A percentile compares a stretch with the other conserved stretches of the same genome.
These are phyloP conservation scores for Distichodus sexfasciatus DNA, from an alignment of 2,797 vertebrate species.

Conservation along the genomic window DNA sequence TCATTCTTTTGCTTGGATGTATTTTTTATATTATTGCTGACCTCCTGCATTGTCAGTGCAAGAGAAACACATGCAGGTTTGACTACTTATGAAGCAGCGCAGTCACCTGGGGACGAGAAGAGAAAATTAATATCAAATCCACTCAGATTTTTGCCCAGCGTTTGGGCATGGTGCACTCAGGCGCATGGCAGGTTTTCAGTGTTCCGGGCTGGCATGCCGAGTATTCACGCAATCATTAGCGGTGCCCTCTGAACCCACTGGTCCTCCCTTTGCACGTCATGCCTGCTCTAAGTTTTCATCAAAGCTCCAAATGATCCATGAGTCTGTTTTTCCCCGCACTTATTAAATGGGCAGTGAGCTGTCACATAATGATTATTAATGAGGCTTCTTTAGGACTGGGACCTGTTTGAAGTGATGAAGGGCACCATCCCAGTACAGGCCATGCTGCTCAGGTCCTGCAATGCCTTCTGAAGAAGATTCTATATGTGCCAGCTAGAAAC, in stretches of 20 bases:
- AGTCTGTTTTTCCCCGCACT: constrained; percentile 15
- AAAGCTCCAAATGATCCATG: constrained; percentile 9
- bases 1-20: background rate
- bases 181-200: no score
- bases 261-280: constrained; percentile 28
- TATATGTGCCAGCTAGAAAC: background rate
- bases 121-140: background rate
- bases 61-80: no score
- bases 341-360: constrained; percentile 22
- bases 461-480: background rate
- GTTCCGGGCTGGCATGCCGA: no score
- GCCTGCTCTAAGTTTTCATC: constrained; percentile 27
- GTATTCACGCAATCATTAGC: background rate
- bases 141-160: no score
- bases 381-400: constrained; percentile 18
- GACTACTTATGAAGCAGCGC: no score
- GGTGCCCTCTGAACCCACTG: background rate
- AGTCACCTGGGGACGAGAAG: background rate
- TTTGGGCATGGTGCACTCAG: no score
- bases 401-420: constrained; percentile 4
- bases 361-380: constrained; percentile 43
- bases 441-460: background rate
- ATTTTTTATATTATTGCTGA: background rate
- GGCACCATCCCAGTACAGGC: background rate
- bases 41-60: no score